Conservation (phyloP, 2,888 invertebrate species). For the Pammene aurita region DNA sequence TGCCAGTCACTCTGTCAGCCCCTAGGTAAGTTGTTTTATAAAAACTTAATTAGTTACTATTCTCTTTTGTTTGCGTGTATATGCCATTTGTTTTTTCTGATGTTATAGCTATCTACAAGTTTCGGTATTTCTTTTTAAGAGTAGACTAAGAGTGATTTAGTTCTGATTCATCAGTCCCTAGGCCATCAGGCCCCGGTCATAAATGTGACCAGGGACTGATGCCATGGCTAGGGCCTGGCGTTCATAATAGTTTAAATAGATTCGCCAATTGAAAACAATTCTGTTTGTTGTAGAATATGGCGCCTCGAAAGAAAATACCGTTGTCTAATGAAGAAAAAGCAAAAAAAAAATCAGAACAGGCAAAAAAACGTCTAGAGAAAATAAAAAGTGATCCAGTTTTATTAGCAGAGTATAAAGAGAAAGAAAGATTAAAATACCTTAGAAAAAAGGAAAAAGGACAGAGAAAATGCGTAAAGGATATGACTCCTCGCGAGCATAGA, state of each 20-base stretch:
- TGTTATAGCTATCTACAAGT: not conserved
- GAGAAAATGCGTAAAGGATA: no score
- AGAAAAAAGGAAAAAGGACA: slow-evolving; percentile 12
- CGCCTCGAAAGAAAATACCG: slow-evolving; percentile 38
- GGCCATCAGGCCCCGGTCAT: slow-evolving; percentile 36
- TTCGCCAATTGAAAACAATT: slow-evolving; percentile 36
- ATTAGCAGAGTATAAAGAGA: slow-evolving; percentile 31
- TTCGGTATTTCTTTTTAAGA: slow-evolving; percentile 22
- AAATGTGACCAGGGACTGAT: slow-evolving; percentile 23
- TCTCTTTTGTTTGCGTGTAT: not conserved
- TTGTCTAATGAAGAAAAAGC: slow-evolving; percentile 37
- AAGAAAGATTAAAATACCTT: slow-evolving; percentile 2
- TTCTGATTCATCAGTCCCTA: slow-evolving; percentile 39
- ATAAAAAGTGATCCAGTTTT: slow-evolving; percentile 40
- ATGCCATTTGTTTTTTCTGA: not conserved
- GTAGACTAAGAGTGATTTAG: slow-evolving; percentile 28
- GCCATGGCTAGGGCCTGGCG: slow-evolving; percentile 25
- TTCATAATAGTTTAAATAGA: slow-evolving; percentile 36
- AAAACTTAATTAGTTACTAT: not conserved
- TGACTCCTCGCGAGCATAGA: no score
- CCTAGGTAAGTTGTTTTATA: not conserved
- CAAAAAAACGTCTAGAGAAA: slow-evolving; percentile 40
- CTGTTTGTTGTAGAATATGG: slow-evolving; percentile 42
- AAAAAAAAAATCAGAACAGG: slow-evolving; percentile 38
- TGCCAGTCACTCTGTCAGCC: not conserved